These are phyloP conservation scores for Mamestra configurata DNA, from an alignment of 1,140 invertebrate genomes.

Conservation along the genomic window DNA sequence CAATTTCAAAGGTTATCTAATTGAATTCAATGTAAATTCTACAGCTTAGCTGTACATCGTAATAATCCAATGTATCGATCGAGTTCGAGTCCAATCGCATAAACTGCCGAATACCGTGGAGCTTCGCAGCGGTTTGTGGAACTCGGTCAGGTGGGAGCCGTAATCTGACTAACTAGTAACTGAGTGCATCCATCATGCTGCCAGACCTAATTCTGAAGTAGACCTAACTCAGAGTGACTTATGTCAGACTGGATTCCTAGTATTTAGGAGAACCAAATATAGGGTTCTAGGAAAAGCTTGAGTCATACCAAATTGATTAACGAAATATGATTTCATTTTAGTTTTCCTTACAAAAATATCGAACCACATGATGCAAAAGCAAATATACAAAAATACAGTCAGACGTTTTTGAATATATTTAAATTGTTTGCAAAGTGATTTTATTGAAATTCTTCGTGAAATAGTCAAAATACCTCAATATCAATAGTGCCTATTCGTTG, in stretches of 20 bases:
- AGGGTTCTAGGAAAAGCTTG: too few species aligned
- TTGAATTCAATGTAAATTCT: slow-evolving; percentile 3
- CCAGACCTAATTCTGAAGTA: not conserved
- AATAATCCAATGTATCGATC: slow-evolving; percentile 11
- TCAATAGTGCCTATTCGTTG: not conserved
- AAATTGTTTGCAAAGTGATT: too few species aligned
- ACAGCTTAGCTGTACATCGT: not conserved
- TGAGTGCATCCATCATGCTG: slow-evolving; percentile 5
- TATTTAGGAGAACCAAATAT: not conserved
- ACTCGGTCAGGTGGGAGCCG: not conserved
- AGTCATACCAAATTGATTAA: not conserved
- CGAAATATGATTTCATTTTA: not conserved
- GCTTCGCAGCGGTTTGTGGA: not conserved
- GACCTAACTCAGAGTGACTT: not conserved
- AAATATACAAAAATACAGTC: too few species aligned
- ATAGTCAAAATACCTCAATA: not conserved
- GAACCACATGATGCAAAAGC: too few species aligned
- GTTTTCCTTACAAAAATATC: too few species aligned
- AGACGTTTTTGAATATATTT: too few species aligned
- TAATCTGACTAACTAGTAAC: not conserved
- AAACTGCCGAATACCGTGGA: not conserved
- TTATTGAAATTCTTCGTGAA: too few species aligned
- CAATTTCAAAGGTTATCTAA: not conserved
- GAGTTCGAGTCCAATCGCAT: not conserved
- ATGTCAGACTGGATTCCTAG: not conserved